Conservation (phyloP, 2,888 invertebrate species). For the Microctonus hyperodae region DNA sequence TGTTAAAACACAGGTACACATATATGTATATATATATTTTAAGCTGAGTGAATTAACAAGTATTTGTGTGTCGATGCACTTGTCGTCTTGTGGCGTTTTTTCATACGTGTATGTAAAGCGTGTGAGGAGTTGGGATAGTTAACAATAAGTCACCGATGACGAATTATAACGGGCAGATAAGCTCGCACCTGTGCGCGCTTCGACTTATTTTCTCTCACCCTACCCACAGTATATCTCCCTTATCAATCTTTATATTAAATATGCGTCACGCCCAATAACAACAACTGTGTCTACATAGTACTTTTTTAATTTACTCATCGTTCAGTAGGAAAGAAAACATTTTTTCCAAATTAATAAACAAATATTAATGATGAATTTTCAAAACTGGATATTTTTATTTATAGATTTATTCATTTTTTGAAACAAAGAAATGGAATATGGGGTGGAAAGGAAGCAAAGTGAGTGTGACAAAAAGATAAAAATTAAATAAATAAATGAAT, state of each 20-base stretch:
- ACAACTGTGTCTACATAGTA: neutral
- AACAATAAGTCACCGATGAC: conserved; percentile 9
- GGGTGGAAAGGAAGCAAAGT: neutral
- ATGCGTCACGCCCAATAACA: neutral
- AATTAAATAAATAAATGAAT: neutral
- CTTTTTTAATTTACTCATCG: neutral
- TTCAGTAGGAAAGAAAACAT: neutral
- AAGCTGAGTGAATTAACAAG: neutral
- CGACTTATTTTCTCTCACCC: neutral
- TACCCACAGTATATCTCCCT: neutral
- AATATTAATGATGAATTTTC: neutral
- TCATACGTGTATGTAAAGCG: neutral
- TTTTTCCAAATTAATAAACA: too few relatives aligned
- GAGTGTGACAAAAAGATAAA: too few relatives aligned
- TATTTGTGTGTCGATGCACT: neutral
- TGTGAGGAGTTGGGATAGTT: neutral
- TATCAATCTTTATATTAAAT: neutral
- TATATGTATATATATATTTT: too few relatives aligned
- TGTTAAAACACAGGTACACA: neutral
- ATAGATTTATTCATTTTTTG: neutral
- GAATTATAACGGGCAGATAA: conserved; percentile 21
- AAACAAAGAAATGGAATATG: neutral
- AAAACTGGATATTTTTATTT: neutral
- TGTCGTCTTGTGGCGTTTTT: neutral
- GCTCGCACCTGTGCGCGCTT: conserved; percentile 21